Base-by-base conservation (phyloP, 2,888 invertebrate species). In the Carcina quercana region DNA sequence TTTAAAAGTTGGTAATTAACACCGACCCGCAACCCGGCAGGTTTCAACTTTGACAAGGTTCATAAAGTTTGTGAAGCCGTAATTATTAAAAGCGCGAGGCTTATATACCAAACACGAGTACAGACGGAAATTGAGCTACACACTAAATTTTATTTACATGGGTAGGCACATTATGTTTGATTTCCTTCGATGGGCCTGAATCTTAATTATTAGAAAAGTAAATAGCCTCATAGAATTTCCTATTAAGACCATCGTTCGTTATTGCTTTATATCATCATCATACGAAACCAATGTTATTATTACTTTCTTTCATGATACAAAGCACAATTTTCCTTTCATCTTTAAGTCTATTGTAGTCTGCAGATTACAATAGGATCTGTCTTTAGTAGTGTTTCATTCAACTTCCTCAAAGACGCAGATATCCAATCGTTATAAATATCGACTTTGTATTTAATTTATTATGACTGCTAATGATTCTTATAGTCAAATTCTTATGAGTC, bases 1-100 rank as follows among this genome's bases (percentile, higher is more conserved):
- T 24, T 79, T 72, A 50, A 62, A 82, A 83, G 76, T 80, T 83
- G 56, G 63, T 83, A 82, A 83, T 83, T 82, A 82, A 80, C 82
- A 78, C 64, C 57, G 55, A 58, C 49, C 61, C 59, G 62, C 58
- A 55, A 67, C 63, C 66, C 62, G 53, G 53, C 66, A 69, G 69
- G 66, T 63, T 59, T 60, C 54, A 70, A 78, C 72, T 82, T 79
- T 50, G 64, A 66, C 68, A 82, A 70, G 72, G 71, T 69, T 72
- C 59, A 60, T 53, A 68, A 76, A 73, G 59, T 79, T 79, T 59
- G 52, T 50, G 63, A 71, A 75, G 54, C 68, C 62, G 68, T 64
- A 69, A 75, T 79, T 69, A 78, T 78, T 76, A 75, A 73, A 72
- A 72, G 61, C 57, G 32, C 17, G 31, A 15, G 26, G 28, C 32